These are phyloP conservation scores for Cherax destructor DNA, from an alignment of 1,140 invertebrate genomes.

Conservation along the genomic window DNA sequence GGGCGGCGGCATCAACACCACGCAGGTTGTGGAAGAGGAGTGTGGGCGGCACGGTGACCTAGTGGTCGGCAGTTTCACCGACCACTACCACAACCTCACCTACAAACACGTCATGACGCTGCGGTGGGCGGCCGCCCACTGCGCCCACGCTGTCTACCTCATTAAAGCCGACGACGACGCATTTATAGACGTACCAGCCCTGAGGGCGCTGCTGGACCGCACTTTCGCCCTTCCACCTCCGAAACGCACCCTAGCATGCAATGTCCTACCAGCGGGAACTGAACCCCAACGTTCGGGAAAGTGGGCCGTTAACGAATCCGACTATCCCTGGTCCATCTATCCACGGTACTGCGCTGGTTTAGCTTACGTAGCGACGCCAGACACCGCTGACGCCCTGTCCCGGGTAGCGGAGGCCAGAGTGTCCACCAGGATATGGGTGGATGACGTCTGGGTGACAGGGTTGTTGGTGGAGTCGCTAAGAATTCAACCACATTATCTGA, in stretches of 20 bases:
- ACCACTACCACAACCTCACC: constrained; percentile 77
- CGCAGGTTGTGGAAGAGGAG: constrained; percentile 69
- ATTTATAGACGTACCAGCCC: constrained; percentile 77
- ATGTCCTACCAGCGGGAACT: constrained; percentile 75
- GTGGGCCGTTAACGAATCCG: constrained; percentile 75
- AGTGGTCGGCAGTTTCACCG: constrained; percentile 76
- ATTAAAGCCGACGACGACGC: constrained; percentile 79
- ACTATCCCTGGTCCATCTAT: constrained; percentile 74
- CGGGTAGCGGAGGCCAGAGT: constrained; percentile 72
- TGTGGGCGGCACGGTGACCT: constrained; percentile 74
- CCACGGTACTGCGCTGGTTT: constrained; percentile 77
- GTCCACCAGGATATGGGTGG: constrained; percentile 77
- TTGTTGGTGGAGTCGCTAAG: constrained; percentile 74
- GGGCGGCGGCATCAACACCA: not conserved
- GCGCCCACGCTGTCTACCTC: constrained; percentile 75
- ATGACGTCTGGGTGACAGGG: constrained; percentile 78
- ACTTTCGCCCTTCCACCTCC: constrained; percentile 72
- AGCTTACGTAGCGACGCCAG: constrained; percentile 75
- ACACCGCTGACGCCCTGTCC: constrained; percentile 76
- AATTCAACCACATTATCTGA: constrained; percentile 74
- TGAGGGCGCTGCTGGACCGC: constrained; percentile 74
- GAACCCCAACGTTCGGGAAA: constrained; percentile 75
- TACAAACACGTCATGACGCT: constrained; percentile 78
- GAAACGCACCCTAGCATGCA: constrained; percentile 74
- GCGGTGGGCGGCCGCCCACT: constrained; percentile 76